Evolutionary conservation across 2,888 invertebrate species (phyloP).

Genomic region (Neoscelio sp.): DNA sequence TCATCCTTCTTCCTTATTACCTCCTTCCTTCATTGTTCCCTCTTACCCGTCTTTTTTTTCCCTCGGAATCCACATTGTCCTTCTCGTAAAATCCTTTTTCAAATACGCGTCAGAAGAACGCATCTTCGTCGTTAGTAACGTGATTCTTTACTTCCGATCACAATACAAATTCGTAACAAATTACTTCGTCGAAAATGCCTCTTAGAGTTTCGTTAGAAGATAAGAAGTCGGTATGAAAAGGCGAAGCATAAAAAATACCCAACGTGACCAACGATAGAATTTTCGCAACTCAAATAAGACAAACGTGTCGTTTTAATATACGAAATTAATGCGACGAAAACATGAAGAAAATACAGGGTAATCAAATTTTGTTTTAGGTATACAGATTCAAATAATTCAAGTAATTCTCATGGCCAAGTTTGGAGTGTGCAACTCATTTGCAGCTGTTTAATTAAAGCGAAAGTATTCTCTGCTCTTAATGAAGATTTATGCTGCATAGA

Average conservation of each 20-base stretch:
- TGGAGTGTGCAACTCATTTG: slow-evolving; percentile 61
- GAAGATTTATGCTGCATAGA: slow-evolving; percentile 59
- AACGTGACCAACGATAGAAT: too few relatives aligned
- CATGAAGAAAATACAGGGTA: slow-evolving; percentile 29
- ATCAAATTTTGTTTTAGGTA: slow-evolving; percentile 56
- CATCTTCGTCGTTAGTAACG: slow-evolving; percentile 45
- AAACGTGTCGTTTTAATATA: slow-evolving; percentile 29
- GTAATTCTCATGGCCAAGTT: slow-evolving; percentile 56
- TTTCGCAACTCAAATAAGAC: slow-evolving; percentile 5
- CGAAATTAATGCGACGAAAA: slow-evolving; percentile 39
- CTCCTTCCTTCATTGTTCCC: slow-evolving; percentile 51
- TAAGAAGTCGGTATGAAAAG: not conserved
- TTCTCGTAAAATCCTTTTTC: slow-evolving; percentile 57
- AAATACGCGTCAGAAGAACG: slow-evolving; percentile 53
- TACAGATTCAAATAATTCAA: slow-evolving; percentile 60
- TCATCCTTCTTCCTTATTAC: slow-evolving; percentile 58
- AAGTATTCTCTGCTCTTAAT: slow-evolving; percentile 54
- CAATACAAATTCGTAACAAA: slow-evolving; percentile 59
- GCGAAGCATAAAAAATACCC: too few relatives aligned
- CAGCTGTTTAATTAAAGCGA: slow-evolving; percentile 63
- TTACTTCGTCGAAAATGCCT: slow-evolving; percentile 8
- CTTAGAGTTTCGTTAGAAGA: not conserved
- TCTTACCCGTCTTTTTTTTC: slow-evolving; percentile 34
- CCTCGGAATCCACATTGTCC: slow-evolving; percentile 49
- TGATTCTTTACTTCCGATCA: slow-evolving; percentile 42